phyloP scores from a whole-genome alignment of 2,797 vertebrate species.

The Lepilemur septentrionalis region DNA sequence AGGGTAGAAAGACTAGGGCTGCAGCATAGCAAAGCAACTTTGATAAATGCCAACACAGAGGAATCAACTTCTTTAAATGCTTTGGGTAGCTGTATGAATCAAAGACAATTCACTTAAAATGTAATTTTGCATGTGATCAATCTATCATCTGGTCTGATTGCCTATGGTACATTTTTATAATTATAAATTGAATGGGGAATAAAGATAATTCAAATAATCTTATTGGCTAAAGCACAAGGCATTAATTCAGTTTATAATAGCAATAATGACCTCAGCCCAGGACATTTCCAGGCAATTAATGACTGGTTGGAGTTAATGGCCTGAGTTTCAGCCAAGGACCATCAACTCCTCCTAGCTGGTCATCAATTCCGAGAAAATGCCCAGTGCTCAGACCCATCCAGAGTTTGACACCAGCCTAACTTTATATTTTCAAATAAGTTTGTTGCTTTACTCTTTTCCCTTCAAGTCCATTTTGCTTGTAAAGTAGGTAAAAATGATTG shows the following conservation, averaged over 20 bases:
- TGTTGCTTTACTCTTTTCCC: conserved; percentile 8
- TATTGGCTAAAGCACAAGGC: conserved; percentile 72
- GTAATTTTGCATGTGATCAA: conserved; percentile 72
- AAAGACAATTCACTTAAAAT: conserved; percentile 72
- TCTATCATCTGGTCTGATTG: conserved; percentile 70
- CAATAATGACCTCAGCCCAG: conserved; percentile 79
- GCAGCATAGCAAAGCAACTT: conserved; percentile 23
- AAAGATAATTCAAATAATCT: conserved; percentile 74
- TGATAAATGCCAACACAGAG: conserved; percentile 25
- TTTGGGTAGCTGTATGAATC: conserved; percentile 32
- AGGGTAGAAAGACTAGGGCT: background rate
- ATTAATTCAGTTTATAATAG: conserved; percentile 77
- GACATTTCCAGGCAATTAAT: conserved; percentile 87
- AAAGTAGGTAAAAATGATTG: background rate
- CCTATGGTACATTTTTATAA: conserved; percentile 74
- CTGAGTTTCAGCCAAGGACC: conserved; percentile 84
- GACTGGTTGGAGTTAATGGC: conserved; percentile 86
- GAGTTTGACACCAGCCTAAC: conserved; percentile 28
- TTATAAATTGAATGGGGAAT: conserved; percentile 73
- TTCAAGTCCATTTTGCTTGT: conserved; percentile 7
- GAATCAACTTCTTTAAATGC: conserved; percentile 19
- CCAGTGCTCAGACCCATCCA: conserved; percentile 66
- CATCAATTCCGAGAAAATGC: conserved; percentile 88
- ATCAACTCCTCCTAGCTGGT: conserved; percentile 84
- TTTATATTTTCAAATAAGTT: conserved; percentile 49